Evolutionary conservation across 1,140 invertebrate species (phyloP).

Genomic region (Oscheius sp.): DNA sequence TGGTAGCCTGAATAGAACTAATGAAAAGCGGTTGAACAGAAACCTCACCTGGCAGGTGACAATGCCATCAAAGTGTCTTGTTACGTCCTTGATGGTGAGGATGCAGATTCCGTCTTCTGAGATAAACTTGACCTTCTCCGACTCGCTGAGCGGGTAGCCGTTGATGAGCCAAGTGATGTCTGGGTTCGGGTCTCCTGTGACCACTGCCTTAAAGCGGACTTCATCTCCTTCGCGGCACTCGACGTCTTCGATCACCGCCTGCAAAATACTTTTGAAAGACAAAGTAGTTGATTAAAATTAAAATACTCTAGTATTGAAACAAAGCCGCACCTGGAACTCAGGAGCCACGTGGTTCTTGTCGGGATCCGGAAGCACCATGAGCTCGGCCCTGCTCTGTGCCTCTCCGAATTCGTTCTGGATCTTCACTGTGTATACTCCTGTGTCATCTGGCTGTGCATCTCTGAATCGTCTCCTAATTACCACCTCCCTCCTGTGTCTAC

Average conservation of each 20-base stretch:
- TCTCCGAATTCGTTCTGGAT: slow-evolving; percentile 58
- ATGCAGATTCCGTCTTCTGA: slow-evolving; percentile 60
- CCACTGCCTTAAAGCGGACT: slow-evolving; percentile 57
- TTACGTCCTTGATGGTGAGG: slow-evolving; percentile 59
- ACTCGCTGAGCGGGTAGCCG: slow-evolving; percentile 62
- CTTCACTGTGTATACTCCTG: slow-evolving; percentile 54
- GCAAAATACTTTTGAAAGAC: slow-evolving; percentile 21
- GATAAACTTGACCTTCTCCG: slow-evolving; percentile 57
- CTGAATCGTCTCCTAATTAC: too few relatives aligned
- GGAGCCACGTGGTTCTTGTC: slow-evolving; percentile 59
- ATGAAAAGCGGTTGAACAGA: background rate
- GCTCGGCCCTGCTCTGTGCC: slow-evolving; percentile 47
- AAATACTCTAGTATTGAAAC: background rate
- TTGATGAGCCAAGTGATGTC: slow-evolving; percentile 65
- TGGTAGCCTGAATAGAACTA: slow-evolving; percentile 44
- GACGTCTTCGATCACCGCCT: slow-evolving; percentile 58
- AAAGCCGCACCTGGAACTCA: slow-evolving; percentile 50
- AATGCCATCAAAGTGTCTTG: slow-evolving; percentile 58
- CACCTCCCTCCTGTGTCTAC: too few relatives aligned
- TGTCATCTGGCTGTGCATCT: slow-evolving; percentile 60
- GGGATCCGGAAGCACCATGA: slow-evolving; percentile 52
- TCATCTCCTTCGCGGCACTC: slow-evolving; percentile 61
- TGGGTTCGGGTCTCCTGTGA: slow-evolving; percentile 80
- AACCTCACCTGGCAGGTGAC: slow-evolving; percentile 56
- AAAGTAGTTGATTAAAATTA: background rate